Evolutionary conservation across 2,113 vertebrate species (phyloP).

Genomic region (Ahaetulla prasina): DNA sequence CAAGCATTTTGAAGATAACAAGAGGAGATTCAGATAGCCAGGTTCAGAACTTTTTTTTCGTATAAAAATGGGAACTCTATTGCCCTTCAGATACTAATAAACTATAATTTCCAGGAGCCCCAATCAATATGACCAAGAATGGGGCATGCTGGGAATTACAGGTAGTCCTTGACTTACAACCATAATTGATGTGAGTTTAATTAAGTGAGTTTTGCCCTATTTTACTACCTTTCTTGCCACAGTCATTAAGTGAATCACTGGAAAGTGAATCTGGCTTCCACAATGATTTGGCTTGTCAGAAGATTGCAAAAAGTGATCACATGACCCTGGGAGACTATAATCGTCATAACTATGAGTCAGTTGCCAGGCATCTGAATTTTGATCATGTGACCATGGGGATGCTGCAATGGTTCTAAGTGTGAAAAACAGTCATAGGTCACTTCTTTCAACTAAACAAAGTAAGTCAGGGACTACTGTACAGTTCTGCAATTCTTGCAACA

Average conservation of each 20-base stretch:
- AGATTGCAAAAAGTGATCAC: neutral
- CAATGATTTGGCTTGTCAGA: neutral
- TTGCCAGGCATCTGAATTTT: neutral
- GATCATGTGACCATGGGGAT: neutral
- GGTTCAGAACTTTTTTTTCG: neutral
- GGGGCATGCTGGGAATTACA: neutral
- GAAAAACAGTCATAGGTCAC: neutral
- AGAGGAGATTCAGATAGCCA: neutral
- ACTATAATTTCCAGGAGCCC: neutral
- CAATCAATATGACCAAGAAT: neutral
- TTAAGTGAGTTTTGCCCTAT: neutral
- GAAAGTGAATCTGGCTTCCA: neutral
- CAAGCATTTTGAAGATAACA: neutral
- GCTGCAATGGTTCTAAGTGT: neutral
- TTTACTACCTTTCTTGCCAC: neutral
- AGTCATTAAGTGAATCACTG: neutral
- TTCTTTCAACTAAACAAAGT: neutral
- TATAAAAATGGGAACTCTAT: neutral
- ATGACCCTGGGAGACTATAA: neutral
- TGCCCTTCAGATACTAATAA: neutral
- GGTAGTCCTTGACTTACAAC: neutral
- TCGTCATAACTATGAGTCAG: neutral
- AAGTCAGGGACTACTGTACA: neutral
- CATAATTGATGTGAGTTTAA: too few relatives aligned
- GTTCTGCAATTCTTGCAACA: neutral